Evolutionary conservation across 1,140 invertebrate species (phyloP).

Genomic region (Zaprionus inermis): DNA sequence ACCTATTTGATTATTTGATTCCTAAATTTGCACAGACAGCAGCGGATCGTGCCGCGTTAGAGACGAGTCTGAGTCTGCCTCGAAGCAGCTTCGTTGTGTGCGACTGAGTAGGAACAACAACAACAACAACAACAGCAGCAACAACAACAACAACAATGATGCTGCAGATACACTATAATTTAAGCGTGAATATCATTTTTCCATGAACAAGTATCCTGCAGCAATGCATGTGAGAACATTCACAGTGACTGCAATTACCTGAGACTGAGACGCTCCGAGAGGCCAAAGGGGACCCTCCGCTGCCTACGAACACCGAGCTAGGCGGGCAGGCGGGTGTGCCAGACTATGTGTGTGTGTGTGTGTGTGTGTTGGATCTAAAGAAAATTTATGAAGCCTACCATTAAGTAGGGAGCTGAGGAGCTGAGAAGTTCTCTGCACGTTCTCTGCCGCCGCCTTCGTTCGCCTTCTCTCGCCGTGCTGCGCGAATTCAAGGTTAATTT

Average conservation of each 20-base stretch:
- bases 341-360: conserved; percentile 24
- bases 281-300: background rate
- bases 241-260: conserved; percentile 81
- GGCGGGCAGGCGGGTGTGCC: conserved; percentile 26
- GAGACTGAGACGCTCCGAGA: conserved; percentile 20
- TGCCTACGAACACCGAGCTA: too few relatives aligned
- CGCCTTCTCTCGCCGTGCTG: conserved; percentile 30
- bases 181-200: conserved; percentile 83
- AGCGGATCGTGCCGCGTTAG: background rate
- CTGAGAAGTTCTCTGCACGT: conserved; percentile 33
- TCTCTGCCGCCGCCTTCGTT: conserved; percentile 19
- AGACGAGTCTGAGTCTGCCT: background rate
- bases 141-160: conserved; percentile 17
- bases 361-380: conserved; percentile 61
- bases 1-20: conserved; percentile 8
- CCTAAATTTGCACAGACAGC: conserved; percentile 11
- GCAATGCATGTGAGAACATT: conserved; percentile 81
- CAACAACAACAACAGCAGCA: conserved; percentile 30
- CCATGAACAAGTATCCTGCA: conserved; percentile 82
- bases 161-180: conserved; percentile 77
- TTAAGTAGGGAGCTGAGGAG: conserved; percentile 67
- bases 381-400: conserved; percentile 83
- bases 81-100: background rate
- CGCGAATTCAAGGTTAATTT: conserved; percentile 82
- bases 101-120: background rate